These are phyloP conservation scores for Gobiocypris rarus DNA, from an alignment of 2,113 vertebrate genomes.

Conservation along the genomic window DNA sequence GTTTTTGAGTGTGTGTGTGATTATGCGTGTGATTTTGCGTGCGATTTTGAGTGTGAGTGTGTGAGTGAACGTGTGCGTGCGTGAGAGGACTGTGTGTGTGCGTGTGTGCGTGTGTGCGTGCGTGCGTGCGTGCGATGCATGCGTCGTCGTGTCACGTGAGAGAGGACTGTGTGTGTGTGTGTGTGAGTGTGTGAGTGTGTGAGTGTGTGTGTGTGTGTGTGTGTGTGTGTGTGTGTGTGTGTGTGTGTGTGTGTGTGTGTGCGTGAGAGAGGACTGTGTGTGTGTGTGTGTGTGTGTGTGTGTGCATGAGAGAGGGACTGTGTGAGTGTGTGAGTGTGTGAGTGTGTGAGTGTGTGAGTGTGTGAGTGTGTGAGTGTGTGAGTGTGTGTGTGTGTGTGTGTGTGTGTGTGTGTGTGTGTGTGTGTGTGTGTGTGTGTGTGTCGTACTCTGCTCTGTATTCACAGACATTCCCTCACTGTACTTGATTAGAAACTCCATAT, in stretches of 20 bases:
- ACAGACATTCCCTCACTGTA: neutral
- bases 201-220: too few relatives aligned
- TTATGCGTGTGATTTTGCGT: neutral
- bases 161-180: too few relatives aligned
- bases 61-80: neutral
- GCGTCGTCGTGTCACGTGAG: too few relatives aligned
- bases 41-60: neutral
- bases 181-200: too few relatives aligned
- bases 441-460: neutral
- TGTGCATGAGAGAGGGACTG: fast-evolving
- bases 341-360: neutral
- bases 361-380: neutral
- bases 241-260: too few relatives aligned
- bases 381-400: neutral
- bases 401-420: neutral
- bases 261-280: too few relatives aligned
- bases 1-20: neutral
- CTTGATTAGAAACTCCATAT: neutral
- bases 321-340: neutral
- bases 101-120: neutral
- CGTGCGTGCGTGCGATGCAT: neutral
- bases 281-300: too few relatives aligned
- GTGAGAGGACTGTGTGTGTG: neutral
- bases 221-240: too few relatives aligned
- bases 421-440: neutral